Evolutionary conservation across 2,113 vertebrate species (phyloP).

Genomic region (Crocuta crocuta): DNA sequence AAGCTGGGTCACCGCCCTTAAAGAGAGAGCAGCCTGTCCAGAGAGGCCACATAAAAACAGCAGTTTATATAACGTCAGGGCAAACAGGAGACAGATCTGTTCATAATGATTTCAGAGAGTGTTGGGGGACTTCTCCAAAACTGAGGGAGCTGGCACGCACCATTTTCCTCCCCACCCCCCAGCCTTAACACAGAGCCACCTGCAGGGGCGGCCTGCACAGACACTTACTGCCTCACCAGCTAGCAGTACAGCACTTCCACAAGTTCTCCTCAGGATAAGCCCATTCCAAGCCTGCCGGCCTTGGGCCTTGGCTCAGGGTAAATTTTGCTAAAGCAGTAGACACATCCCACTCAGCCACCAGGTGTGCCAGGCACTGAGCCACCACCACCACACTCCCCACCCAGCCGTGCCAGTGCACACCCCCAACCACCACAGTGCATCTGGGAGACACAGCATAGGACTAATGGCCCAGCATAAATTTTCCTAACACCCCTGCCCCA

Average conservation of each 20-base stretch:
- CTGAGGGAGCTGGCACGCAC: background rate
- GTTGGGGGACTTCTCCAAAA: background rate
- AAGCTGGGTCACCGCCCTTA: background rate
- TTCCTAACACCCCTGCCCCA: background rate
- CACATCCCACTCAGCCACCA: background rate
- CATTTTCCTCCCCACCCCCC: background rate
- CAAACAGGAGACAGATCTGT: background rate
- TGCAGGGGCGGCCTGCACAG: background rate
- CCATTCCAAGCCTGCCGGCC: background rate
- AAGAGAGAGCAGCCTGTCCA: background rate
- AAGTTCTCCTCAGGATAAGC: background rate
- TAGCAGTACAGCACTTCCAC: background rate
- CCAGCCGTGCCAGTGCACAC: background rate
- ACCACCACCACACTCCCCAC: background rate
- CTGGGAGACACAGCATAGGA: background rate
- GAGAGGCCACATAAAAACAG: background rate
- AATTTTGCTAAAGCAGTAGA: background rate
- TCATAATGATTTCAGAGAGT: background rate
- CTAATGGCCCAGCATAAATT: background rate
- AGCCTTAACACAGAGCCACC: background rate
- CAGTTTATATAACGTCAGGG: background rate
- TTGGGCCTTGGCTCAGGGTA: background rate
- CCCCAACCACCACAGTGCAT: background rate
- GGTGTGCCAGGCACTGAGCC: background rate
- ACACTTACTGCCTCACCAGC: background rate